Conservation (phyloP, 2,113 vertebrate species). For the Callorhinus ursinus region DNA sequence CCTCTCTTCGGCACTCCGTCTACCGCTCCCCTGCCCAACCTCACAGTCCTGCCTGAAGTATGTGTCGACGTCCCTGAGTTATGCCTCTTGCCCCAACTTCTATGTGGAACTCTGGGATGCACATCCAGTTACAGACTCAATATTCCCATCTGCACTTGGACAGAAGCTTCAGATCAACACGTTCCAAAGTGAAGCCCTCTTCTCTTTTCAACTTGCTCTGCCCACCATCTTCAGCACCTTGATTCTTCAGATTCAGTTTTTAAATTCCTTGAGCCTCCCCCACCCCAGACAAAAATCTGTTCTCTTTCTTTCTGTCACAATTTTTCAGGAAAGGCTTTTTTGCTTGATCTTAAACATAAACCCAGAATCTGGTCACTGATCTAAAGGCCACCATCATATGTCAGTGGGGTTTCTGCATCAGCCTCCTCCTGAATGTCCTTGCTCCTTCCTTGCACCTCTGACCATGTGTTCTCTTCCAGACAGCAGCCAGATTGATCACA, state of each 20-base stretch:
- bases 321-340: not conserved
- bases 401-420: rapidly evolving
- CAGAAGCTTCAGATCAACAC: not conserved
- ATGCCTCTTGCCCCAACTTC: not conserved
- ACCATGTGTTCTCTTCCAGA: not conserved
- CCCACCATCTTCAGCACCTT: not conserved
- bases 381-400: not conserved
- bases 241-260: not conserved
- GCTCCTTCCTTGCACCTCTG: not conserved
- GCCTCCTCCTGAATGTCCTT: not conserved
- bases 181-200: not conserved
- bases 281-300: not conserved
- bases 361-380: not conserved
- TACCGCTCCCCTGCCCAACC: not conserved
- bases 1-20: no score
- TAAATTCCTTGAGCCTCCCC: not conserved
- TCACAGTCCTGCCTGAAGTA: not conserved
- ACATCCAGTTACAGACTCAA: not conserved
- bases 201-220: not conserved
- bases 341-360: not conserved
- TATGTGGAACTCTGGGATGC: not conserved
- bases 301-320: not conserved
- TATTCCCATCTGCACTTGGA: not conserved
- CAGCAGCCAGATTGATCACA: not conserved
- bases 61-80: not conserved